phyloP scores from a whole-genome alignment of 2,113 vertebrate species.

The Orientallactaga bullata region DNA sequence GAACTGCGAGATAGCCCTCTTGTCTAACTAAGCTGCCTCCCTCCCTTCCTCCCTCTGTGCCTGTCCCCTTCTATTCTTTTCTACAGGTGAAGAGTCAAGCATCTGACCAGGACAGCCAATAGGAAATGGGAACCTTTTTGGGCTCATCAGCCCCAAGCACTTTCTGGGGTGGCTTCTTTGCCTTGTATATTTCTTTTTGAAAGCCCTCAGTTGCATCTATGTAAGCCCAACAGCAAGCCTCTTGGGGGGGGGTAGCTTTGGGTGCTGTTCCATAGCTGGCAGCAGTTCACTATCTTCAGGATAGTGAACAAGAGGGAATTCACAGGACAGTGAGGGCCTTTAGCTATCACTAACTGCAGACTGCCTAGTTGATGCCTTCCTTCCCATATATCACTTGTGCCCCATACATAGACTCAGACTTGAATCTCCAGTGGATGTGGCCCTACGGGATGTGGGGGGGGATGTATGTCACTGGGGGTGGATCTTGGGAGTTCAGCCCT shows the following conservation, averaged over 20 bases:
- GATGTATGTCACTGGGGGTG: no score
- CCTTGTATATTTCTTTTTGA: constrained; percentile 33
- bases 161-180: fast-evolving
- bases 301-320: background rate
- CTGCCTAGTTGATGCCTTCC: background rate
- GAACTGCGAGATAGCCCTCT: background rate
- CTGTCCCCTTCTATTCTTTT: background rate
- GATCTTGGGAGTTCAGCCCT: no score
- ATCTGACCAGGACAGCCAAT: constrained; percentile 53
- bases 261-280: background rate
- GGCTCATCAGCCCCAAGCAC: background rate
- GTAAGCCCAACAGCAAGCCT: fast-evolving
- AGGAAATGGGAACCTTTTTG: background rate
- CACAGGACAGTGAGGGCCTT: background rate
- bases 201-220: constrained; percentile 23
- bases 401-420: no score
- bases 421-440: no score
- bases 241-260: background rate
- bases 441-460: background rate
- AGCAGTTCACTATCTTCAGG: background rate
- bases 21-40: background rate
- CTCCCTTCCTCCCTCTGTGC: background rate
- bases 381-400: background rate
- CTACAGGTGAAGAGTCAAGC: constrained; percentile 76
- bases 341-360: background rate